Percentiles rank a stretch among this genome's conserved stretches.
Conservation (phyloP, 2,888 invertebrate species). For the Patella pellucida region DNA sequence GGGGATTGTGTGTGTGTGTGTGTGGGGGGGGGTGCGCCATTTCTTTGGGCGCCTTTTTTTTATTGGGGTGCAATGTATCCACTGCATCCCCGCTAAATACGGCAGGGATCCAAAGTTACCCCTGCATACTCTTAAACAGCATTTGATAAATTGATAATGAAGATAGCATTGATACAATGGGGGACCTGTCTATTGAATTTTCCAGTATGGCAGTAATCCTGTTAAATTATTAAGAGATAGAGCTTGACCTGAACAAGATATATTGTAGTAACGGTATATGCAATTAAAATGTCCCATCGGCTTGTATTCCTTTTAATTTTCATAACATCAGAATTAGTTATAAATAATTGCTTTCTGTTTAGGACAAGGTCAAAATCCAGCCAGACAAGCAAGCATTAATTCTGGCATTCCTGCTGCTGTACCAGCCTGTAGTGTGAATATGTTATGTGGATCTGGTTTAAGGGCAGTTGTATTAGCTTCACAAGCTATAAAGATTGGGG, state of each 20-base stretch:
- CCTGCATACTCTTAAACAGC: too few species aligned
- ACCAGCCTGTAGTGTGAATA: slow-evolving; percentile 81
- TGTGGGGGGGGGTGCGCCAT: too few species aligned
- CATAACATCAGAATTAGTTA: background rate
- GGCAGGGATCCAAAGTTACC: too few species aligned
- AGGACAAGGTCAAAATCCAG: slow-evolving; percentile 86
- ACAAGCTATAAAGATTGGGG: slow-evolving; percentile 79
- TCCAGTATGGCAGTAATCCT: too few species aligned
- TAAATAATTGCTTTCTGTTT: slow-evolving; percentile 46
- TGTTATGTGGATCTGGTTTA: slow-evolving; percentile 87
- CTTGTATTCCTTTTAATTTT: background rate
- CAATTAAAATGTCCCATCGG: background rate
- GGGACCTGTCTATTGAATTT: too few species aligned
- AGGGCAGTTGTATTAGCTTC: slow-evolving; percentile 78
- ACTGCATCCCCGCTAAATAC: too few species aligned
- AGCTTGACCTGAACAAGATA: background rate
- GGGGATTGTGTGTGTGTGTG: too few species aligned
- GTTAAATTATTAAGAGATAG: background rate
- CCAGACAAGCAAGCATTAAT: slow-evolving; percentile 81
- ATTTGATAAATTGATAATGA: too few species aligned
- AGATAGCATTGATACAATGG: too few species aligned
- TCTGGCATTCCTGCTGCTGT: slow-evolving; percentile 80
- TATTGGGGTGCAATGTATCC: too few species aligned
- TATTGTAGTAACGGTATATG: background rate
- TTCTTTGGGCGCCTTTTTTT: too few species aligned